Evolutionary conservation across 2,888 invertebrate species (phyloP).

Genomic region (Plusia festucae): DNA sequence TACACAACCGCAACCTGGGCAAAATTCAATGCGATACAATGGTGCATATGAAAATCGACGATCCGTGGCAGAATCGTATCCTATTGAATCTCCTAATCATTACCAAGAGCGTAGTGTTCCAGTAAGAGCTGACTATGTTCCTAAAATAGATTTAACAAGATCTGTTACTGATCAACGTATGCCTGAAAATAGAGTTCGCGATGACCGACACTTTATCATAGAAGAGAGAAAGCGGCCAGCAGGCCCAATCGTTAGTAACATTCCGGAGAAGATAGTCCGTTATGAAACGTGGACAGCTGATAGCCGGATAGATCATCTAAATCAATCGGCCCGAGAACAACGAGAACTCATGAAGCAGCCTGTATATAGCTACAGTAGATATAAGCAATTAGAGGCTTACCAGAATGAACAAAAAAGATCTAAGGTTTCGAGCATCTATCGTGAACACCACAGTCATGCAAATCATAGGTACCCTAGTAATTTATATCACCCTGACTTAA

Average conservation of each 20-base stretch:
- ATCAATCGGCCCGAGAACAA: constrained; percentile 79
- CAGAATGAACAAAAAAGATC: constrained; percentile 82
- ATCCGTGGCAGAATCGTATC: constrained; percentile 72
- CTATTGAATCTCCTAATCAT: constrained; percentile 78
- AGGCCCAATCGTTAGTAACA: constrained; percentile 82
- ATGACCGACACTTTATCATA: constrained; percentile 80
- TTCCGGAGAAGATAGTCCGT: constrained; percentile 85
- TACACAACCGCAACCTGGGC: constrained; percentile 69
- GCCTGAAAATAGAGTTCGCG: constrained; percentile 76
- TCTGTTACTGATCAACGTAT: constrained; percentile 75
- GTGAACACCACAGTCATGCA: constrained; percentile 73
- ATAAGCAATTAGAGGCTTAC: constrained; percentile 83
- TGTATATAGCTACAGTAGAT: constrained; percentile 82
- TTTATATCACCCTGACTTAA: constrained; percentile 70
- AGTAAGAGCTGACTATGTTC: constrained; percentile 78
- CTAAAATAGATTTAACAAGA: constrained; percentile 86
- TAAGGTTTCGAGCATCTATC: constrained; percentile 67
- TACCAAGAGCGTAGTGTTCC: constrained; percentile 75
- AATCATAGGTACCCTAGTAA: constrained; percentile 75
- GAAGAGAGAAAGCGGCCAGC: constrained; percentile 84
- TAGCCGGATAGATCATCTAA: constrained; percentile 82
- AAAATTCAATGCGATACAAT: constrained; percentile 75
- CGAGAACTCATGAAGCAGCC: constrained; percentile 83
- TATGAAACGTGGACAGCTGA: constrained; percentile 85
- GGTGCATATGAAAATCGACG: constrained; percentile 76